phyloP scores from a whole-genome alignment of 2,797 vertebrate genomes.

The Tamandua tetradactyla region DNA sequence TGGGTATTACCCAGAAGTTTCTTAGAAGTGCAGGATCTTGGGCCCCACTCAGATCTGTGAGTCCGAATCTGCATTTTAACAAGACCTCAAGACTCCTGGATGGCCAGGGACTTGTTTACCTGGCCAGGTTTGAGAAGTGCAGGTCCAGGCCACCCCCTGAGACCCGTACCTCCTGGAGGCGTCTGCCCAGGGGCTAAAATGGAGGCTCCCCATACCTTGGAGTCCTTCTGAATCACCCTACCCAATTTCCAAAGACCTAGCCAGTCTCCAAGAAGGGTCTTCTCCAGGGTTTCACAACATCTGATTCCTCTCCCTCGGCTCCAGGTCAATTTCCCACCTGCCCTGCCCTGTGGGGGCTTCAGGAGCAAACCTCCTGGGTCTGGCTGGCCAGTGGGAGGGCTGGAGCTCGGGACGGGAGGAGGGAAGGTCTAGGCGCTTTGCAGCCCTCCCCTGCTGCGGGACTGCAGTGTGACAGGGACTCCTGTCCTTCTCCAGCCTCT shows the following conservation, averaged over 20 bases:
- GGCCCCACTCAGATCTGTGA: neutral
- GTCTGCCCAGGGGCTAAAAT: neutral
- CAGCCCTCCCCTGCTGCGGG: neutral
- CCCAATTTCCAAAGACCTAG: neutral
- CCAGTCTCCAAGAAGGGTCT: neutral
- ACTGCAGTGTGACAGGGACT: neutral
- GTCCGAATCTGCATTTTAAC: neutral
- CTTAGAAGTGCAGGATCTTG: neutral
- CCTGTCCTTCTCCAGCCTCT: rapidly evolving
- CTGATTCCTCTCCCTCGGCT: neutral
- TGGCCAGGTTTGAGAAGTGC: no score
- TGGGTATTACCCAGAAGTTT: no score
- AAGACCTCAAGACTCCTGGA: neutral
- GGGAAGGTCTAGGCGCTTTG: neutral
- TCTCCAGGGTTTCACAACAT: neutral
- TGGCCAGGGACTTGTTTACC: neutral
- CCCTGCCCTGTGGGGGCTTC: neutral
- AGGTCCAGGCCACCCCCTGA: neutral
- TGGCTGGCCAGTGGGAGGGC: no score
- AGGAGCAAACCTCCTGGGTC: no score
- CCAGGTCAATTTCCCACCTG: neutral
- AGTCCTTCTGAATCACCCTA: neutral
- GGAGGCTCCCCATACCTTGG: rapidly evolving
- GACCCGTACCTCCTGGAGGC: no score
- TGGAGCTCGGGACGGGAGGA: neutral